These are phyloP conservation scores for Mixornis gularis DNA, from an alignment of 2,113 vertebrate genomes.

Conservation along the genomic window DNA sequence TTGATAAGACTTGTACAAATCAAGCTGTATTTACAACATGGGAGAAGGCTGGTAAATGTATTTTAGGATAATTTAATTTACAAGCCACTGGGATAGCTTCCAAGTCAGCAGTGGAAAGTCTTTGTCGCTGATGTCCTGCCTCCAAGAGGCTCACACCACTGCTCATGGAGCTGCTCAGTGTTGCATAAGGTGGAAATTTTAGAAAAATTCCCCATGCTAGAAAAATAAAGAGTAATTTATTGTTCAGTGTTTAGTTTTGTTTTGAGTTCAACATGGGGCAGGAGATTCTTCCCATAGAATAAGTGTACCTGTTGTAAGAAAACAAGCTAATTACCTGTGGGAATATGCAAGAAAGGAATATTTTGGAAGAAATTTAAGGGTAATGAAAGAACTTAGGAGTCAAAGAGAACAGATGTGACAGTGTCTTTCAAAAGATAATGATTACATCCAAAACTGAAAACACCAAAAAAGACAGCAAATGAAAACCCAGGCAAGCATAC, in stretches of 20 bases:
- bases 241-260: background rate
- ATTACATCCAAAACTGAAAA: background rate
- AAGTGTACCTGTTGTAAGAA: background rate
- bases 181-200: background rate
- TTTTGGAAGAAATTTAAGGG: background rate
- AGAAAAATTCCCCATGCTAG: slow-evolving; percentile 7
- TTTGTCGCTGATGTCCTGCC: background rate
- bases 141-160: background rate
- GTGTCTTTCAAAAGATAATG: background rate
- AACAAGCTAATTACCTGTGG: background rate
- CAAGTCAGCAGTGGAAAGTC: background rate
- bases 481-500: background rate
- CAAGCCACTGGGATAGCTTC: background rate
- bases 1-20: background rate
- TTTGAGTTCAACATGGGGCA: background rate
- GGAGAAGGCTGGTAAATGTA: background rate
- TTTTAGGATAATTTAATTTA: background rate
- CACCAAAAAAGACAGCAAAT: background rate
- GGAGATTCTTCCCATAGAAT: background rate
- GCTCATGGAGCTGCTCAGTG: background rate
- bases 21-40: background rate
- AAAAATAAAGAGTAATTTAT: background rate
- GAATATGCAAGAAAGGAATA: background rate
- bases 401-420: background rate
- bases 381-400: background rate